Evolutionary conservation across 2,113 vertebrate species (phyloP).

Genomic region (Propithecus coquereli): DNA sequence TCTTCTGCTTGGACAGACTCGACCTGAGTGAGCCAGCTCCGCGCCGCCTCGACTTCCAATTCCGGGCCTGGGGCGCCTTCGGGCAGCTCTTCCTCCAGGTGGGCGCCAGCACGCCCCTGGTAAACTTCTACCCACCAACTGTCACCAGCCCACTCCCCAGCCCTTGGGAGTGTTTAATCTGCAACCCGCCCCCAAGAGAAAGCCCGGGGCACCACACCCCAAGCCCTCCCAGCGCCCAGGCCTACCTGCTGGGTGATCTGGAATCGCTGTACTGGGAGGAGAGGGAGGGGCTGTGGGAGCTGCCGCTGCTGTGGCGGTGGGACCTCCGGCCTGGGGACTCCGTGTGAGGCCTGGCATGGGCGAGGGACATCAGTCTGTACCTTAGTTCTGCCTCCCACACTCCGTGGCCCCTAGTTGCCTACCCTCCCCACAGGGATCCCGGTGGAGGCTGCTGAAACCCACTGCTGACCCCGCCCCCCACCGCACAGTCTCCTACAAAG

Average conservation of each 20-base stretch:
- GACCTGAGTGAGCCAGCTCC: not conserved
- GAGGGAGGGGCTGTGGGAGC: constrained; percentile 91
- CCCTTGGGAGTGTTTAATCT: not conserved
- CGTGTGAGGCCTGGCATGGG: constrained; percentile 85
- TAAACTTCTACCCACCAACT: not conserved
- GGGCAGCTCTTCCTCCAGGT: not conserved
- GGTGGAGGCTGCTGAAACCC: not conserved
- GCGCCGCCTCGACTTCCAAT: not conserved
- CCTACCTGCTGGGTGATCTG: constrained; percentile 93
- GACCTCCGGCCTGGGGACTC: constrained; percentile 89
- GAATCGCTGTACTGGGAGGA: constrained; percentile 91
- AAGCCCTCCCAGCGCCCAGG: not conserved
- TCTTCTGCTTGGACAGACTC: not conserved
- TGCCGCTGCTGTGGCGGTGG: constrained; percentile 92
- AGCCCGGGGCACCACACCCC: too few relatives aligned
- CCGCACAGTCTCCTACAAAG: not conserved
- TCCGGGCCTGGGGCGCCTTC: not conserved
- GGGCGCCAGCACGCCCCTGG: not conserved
- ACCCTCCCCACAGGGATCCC: not conserved
- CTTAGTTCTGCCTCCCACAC: not conserved
- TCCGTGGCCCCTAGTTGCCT: not conserved
- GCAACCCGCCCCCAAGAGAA: not conserved
- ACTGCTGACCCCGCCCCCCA: not conserved
- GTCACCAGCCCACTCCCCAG: not conserved
- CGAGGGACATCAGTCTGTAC: not conserved